These are phyloP conservation scores for Crambe crambe DNA, from an alignment of 37 sponge, comb jelly and placozoan genomes.

Conservation along the genomic window DNA sequence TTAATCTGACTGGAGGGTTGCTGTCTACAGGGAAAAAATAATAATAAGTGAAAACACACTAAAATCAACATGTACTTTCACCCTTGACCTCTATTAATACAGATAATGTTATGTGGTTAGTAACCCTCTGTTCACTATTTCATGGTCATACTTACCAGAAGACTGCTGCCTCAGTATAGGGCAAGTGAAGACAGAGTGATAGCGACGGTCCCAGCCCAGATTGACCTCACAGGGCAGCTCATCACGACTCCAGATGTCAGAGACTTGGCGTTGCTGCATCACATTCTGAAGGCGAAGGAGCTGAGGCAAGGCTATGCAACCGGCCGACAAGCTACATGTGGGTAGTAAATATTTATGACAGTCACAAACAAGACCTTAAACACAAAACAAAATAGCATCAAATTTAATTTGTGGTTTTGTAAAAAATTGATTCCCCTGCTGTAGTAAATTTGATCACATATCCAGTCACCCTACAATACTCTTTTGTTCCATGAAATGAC, in stretches of 20 bases:
- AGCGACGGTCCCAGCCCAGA: conserved; percentile 74
- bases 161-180: conserved; percentile 92
- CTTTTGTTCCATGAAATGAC: no score
- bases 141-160: no score
- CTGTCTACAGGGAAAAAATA: conserved; percentile 22
- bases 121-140: background rate
- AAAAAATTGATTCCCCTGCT: no score
- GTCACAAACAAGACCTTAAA: no score
- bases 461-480: no score
- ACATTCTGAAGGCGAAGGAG: conserved; percentile 69
- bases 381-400: no score
- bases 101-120: background rate
- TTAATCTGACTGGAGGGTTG: conserved; percentile 90
- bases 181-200: conserved; percentile 94
- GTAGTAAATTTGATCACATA: no score
- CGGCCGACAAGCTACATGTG: conserved; percentile 59
- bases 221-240: conserved; percentile 87
- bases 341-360: background rate
- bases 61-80: background rate
- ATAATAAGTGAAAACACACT: background rate
- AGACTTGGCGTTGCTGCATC: conserved; percentile 74
- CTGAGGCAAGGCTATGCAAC: conserved; percentile 75
- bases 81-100: background rate
- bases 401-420: no score
- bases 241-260: conserved; percentile 68